A percentile compares a stretch with the other conserved stretches of the same genome.
phyloP scores from a whole-genome alignment of 1,140 invertebrate genomes.

The Rhyacophila brunnea region DNA sequence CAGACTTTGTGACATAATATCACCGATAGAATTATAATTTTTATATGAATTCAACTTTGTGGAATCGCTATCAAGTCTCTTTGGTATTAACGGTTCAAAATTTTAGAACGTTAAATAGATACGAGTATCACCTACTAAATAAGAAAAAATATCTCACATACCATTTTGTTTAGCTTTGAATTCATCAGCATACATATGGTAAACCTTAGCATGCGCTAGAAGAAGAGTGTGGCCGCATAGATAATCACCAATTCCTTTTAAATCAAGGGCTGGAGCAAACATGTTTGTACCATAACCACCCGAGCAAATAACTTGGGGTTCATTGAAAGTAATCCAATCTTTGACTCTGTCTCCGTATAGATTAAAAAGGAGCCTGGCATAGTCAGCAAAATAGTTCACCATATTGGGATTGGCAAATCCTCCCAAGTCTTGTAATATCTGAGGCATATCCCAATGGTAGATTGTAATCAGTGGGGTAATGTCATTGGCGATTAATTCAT shows the following conservation, averaged over 20 bases:
- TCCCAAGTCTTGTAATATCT: slow-evolving; percentile 36
- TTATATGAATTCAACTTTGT: too few species aligned
- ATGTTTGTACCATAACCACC: slow-evolving; percentile 47
- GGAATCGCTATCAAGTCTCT: too few species aligned
- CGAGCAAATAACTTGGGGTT: slow-evolving; percentile 48
- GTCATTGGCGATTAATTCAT: slow-evolving; percentile 49
- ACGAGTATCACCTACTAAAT: too few species aligned
- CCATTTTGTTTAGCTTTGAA: slow-evolving; percentile 25
- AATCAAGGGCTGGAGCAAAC: slow-evolving; percentile 40
- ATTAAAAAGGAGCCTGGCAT: slow-evolving; percentile 47
- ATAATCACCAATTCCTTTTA: slow-evolving; percentile 52
- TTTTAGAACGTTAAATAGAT: too few species aligned
- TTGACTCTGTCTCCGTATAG: slow-evolving; percentile 53
- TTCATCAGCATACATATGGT: slow-evolving; percentile 30
- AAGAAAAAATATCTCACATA: slow-evolving; percentile 11
- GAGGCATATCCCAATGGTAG: slow-evolving; percentile 39
- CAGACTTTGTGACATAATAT: too few species aligned
- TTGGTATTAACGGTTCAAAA: too few species aligned
- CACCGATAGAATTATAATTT: too few species aligned
- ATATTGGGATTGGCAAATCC: slow-evolving; percentile 32
- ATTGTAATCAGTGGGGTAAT: slow-evolving; percentile 43
- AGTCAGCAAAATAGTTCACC: slow-evolving; percentile 50
- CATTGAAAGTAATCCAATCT: slow-evolving; percentile 55
- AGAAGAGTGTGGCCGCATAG: slow-evolving; percentile 56
- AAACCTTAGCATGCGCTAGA: slow-evolving; percentile 40